Evolutionary conservation across 2,888 invertebrate species (phyloP).

Genomic region (Watsonalla cultraria): DNA sequence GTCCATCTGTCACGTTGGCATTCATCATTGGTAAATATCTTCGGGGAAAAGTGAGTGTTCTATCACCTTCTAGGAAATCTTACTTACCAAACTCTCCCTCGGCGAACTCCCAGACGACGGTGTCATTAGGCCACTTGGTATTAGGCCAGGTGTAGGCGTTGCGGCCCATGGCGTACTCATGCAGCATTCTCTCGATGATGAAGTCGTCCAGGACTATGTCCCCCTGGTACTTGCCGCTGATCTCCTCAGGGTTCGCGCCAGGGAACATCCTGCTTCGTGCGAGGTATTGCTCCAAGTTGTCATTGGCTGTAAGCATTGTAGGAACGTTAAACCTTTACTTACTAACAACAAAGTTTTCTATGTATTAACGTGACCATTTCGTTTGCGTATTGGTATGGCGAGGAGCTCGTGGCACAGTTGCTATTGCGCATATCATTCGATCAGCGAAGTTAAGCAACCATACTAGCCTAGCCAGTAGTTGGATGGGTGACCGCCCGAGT

Average conservation of each 20-base stretch:
- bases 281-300: slow-evolving; percentile 19
- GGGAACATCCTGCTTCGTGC: slow-evolving; percentile 27
- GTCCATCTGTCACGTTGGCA: no score
- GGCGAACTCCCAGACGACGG: slow-evolving; percentile 57
- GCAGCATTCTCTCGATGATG: slow-evolving; percentile 50
- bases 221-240: slow-evolving; percentile 62
- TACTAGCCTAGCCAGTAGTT: no score
- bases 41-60: no score
- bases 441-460: no score
- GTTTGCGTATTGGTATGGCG: neutral
- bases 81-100: slow-evolving; percentile 56
- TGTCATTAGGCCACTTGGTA: slow-evolving; percentile 60
- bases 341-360: neutral
- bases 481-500: no score
- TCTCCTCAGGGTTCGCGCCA: slow-evolving; percentile 50
- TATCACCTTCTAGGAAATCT: no score
- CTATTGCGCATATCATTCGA: no score
- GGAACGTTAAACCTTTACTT: neutral
- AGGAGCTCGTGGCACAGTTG: no score
- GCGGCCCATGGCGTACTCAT: slow-evolving; percentile 49
- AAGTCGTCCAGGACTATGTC: slow-evolving; percentile 63
- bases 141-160: slow-evolving; percentile 56
- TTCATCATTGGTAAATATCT: no score
- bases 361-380: neutral
- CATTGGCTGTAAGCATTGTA: slow-evolving; percentile 30